Percentiles rank a stretch among this genome's conserved stretches.
phyloP scores from a whole-genome alignment of 2,888 invertebrate species.

The Pemphredon lugubris region DNA sequence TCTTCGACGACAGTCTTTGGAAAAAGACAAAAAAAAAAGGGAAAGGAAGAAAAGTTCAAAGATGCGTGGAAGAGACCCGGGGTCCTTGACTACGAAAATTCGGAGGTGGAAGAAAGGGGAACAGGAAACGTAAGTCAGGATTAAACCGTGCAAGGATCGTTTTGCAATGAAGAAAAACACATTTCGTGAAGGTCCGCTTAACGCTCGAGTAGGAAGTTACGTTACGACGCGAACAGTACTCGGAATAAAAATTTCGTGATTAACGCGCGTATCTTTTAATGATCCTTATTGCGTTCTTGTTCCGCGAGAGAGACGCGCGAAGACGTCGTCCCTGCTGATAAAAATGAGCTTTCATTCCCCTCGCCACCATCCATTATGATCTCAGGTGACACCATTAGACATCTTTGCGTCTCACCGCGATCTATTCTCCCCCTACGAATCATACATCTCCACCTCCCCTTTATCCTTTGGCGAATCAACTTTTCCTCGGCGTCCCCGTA shows the following conservation, averaged over 20 bases:
- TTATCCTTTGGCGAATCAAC: slow-evolving; percentile 13
- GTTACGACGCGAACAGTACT: no score
- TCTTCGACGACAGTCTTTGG: slow-evolving; percentile 63
- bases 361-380: slow-evolving; percentile 70
- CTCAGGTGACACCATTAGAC: slow-evolving; percentile 73
- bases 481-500: neutral
- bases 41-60: slow-evolving; percentile 48
- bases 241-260: neutral
- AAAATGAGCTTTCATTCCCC: slow-evolving; percentile 66
- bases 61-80: slow-evolving; percentile 44
- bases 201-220: neutral
- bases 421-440: slow-evolving; percentile 21
- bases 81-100: slow-evolving; percentile 39
- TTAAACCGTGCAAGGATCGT: slow-evolving; percentile 40
- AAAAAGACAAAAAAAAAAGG: slow-evolving; percentile 55
- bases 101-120: slow-evolving; percentile 28
- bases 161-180: slow-evolving; percentile 54
- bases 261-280: slow-evolving; percentile 5
- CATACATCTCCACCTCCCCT: slow-evolving; percentile 10
- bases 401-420: slow-evolving; percentile 44
- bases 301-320: neutral
- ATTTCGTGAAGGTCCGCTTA: slow-evolving; percentile 13
- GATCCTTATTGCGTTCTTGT: slow-evolving; percentile 10
- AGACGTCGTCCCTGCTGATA: slow-evolving; percentile 38
- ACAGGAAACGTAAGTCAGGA: slow-evolving; percentile 63